phyloP scores from a whole-genome alignment of 2,113 vertebrate species.

The Cyphomyrus plagiostoma region DNA sequence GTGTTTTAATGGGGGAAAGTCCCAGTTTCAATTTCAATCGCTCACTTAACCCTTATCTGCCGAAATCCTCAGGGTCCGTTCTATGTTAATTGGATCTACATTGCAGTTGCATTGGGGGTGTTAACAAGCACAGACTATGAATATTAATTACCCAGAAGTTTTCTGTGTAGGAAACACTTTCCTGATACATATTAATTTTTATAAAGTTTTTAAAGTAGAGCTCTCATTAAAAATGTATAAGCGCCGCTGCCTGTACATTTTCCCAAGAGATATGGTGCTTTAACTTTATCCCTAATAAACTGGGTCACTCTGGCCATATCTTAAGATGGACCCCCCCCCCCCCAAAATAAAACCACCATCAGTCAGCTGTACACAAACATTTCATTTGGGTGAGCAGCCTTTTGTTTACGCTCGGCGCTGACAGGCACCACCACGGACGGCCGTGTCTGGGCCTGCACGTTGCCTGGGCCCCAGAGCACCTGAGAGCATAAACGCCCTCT shows the following conservation, averaged over 20 bases:
- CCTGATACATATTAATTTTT: slow-evolving; percentile 82
- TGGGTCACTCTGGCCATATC: slow-evolving; percentile 54
- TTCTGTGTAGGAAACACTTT: slow-evolving; percentile 72
- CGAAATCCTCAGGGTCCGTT: slow-evolving; percentile 71
- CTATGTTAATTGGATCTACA: slow-evolving; percentile 69
- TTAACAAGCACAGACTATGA: slow-evolving; percentile 83
- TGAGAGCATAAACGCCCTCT: slow-evolving; percentile 50
- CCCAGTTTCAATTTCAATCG: slow-evolving; percentile 64
- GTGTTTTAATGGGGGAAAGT: slow-evolving; percentile 60
- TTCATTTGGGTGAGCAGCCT: slow-evolving; percentile 32
- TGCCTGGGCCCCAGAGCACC: slow-evolving; percentile 37
- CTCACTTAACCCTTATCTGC: slow-evolving; percentile 74
- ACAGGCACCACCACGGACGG: slow-evolving; percentile 49
- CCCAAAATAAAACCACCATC: slow-evolving; percentile 47
- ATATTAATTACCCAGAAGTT: slow-evolving; percentile 87
- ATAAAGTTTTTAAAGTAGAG: slow-evolving; percentile 71
- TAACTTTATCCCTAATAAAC: slow-evolving; percentile 61
- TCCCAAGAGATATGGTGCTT: slow-evolving; percentile 58
- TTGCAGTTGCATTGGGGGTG: slow-evolving; percentile 73
- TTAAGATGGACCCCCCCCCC: slow-evolving; percentile 41
- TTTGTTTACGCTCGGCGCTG: slow-evolving; percentile 43
- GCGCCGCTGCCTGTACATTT: slow-evolving; percentile 50
- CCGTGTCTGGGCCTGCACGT: slow-evolving; percentile 42
- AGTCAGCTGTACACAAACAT: slow-evolving; percentile 54
- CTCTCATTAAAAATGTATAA: slow-evolving; percentile 76